These are phyloP conservation scores for Physeter macrocephalus DNA, from an alignment of 2,113 vertebrate species.

Conservation along the genomic window DNA sequence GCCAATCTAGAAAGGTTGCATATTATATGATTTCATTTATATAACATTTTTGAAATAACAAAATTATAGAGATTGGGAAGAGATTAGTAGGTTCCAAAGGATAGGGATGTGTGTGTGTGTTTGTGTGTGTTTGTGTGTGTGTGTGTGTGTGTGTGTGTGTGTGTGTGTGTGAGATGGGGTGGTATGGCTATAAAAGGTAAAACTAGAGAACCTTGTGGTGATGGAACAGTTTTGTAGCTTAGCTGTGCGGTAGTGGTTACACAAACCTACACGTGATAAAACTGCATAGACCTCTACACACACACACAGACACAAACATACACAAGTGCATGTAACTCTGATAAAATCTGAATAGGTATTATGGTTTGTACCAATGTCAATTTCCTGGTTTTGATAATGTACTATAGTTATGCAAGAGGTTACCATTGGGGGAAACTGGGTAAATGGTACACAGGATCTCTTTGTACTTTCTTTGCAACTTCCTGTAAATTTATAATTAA, in stretches of 20 bases:
- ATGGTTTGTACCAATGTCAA: neutral
- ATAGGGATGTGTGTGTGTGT: too few species aligned
- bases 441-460: neutral
- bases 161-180: neutral
- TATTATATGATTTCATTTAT: neutral
- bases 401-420: neutral
- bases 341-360: neutral
- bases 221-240: neutral
- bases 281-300: neutral
- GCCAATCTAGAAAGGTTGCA: neutral
- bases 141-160: neutral
- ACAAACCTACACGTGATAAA: neutral
- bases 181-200: neutral
- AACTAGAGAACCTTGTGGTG: neutral
- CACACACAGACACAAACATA: neutral
- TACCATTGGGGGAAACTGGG: neutral
- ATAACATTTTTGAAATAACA: neutral
- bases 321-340: neutral
- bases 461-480: neutral
- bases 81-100: neutral
- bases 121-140: too few species aligned
- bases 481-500: slow-evolving; percentile 2
- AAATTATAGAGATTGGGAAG: neutral
- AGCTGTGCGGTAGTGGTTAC: neutral
- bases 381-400: neutral